phyloP scores from a whole-genome alignment of 2,797 vertebrate species.

The Phylloscopus collybita region DNA sequence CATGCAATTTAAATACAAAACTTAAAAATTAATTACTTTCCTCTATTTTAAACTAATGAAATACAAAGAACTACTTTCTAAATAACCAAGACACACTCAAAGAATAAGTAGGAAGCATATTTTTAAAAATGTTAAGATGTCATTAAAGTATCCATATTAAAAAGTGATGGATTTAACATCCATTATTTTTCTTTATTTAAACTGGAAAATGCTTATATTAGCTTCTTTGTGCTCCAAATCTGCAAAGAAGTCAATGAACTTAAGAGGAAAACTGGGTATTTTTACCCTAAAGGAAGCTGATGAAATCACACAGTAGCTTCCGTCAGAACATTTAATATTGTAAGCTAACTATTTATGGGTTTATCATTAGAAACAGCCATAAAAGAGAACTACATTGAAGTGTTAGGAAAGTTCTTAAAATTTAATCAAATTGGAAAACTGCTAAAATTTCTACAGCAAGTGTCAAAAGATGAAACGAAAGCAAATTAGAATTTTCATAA shows the following conservation, averaged over 20 bases:
- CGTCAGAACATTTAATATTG: neutral
- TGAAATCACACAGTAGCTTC: neutral
- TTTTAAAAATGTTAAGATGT: neutral
- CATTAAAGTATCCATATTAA: neutral
- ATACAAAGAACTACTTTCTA: neutral
- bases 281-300: neutral
- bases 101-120: neutral
- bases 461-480: slow-evolving; percentile 14
- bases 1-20: neutral
- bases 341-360: neutral
- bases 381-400: neutral
- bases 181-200: neutral
- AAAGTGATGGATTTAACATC: neutral
- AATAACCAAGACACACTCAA: neutral
- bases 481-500: neutral
- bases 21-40: neutral
- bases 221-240: neutral
- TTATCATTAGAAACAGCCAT: neutral
- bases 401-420: neutral
- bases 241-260: neutral
- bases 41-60: neutral
- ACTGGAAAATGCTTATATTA: neutral
- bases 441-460: neutral
- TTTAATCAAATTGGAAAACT: neutral
- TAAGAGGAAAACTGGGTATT: neutral